These are phyloP conservation scores for Riparia riparia DNA, from an alignment of 2,113 vertebrate species.

Conservation along the genomic window DNA sequence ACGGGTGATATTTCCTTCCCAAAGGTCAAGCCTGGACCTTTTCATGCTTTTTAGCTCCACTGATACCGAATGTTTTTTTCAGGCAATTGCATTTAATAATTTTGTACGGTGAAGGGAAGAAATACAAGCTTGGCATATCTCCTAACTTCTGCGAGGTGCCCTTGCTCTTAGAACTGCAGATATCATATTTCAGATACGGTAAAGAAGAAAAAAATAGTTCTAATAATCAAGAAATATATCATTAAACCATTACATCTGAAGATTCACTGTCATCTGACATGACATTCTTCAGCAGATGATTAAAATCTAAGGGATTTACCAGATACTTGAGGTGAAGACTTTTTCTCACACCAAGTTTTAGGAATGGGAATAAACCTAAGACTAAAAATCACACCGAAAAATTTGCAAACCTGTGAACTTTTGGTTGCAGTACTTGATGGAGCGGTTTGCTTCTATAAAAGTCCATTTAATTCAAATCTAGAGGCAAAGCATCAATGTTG, in stretches of 20 bases:
- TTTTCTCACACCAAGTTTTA: background rate
- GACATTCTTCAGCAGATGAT: background rate
- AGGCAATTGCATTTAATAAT: background rate
- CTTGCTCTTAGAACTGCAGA: background rate
- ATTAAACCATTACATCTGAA: background rate
- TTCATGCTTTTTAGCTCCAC: background rate
- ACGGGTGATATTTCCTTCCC: background rate
- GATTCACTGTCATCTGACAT: background rate
- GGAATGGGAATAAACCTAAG: background rate
- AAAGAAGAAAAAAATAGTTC: background rate
- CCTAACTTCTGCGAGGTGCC: background rate
- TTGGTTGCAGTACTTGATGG: background rate
- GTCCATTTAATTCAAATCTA: background rate
- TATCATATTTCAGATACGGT: fast-evolving
- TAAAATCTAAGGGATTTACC: background rate
- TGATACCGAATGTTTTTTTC: background rate
- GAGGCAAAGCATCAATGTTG: background rate
- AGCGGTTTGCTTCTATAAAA: background rate
- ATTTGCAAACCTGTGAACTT: background rate
- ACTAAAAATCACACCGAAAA: background rate
- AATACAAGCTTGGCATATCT: background rate
- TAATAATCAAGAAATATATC: background rate
- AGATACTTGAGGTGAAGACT: background rate
- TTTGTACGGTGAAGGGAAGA: fast-evolving
- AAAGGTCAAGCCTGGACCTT: background rate